A percentile compares a stretch with the other conserved stretches of the same genome.
Evolutionary conservation across 2,797 vertebrate species (phyloP).

Genomic region (Delichon dasypus): DNA sequence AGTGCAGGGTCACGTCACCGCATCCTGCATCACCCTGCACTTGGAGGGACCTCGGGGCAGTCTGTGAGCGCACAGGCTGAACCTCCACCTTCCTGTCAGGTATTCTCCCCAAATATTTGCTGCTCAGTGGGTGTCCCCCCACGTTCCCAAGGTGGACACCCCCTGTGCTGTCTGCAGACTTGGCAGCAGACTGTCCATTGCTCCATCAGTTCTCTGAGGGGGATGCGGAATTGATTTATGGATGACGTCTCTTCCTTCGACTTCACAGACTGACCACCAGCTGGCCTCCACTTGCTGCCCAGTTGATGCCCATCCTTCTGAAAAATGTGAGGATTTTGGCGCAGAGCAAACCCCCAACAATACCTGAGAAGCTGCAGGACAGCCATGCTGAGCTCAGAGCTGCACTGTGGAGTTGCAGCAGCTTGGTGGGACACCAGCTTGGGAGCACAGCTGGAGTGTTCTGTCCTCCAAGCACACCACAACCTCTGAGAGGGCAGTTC

Average conservation of each 20-base stretch:
- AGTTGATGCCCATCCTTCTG: not conserved
- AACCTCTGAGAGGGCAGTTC: not conserved
- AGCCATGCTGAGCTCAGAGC: not conserved
- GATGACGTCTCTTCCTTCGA: not conserved
- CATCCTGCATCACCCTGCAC: not conserved
- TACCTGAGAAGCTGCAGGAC: accelerated
- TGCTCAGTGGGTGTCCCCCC: not conserved
- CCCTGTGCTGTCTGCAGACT: accelerated
- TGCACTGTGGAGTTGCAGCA: not conserved
- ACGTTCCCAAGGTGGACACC: accelerated
- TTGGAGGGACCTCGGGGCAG: not conserved
- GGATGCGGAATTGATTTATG: not conserved
- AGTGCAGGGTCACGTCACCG: accelerated
- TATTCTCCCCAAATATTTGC: not conserved
- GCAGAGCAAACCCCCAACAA: not conserved
- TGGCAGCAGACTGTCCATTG: not conserved
- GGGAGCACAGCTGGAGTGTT: accelerated
- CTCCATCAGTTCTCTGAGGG: not conserved
- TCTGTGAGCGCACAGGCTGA: not conserved
- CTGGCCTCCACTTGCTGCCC: not conserved
- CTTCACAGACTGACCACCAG: not conserved
- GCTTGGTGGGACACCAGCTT: not conserved
- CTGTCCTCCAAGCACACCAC: accelerated
- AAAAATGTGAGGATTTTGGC: not conserved
- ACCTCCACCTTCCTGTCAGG: not conserved